Base-by-base conservation (phyloP, 2,797 vertebrate genomes). In the Pangasius mekongensis region DNA sequence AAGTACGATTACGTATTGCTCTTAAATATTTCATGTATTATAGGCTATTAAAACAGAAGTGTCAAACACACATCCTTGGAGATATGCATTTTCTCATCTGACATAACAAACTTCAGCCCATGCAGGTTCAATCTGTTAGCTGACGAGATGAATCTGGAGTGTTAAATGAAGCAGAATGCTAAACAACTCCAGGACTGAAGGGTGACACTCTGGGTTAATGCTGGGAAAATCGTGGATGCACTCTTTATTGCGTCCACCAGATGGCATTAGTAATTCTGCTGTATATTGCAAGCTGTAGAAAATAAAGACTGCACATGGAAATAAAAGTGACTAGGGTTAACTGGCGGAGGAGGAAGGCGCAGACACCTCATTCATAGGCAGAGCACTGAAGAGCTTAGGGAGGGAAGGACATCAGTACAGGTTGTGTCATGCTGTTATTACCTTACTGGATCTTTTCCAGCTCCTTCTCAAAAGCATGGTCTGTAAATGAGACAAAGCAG, bases 401-500 rank as follows among this genome's bases (percentile, higher is more conserved):
- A 91, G 92, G 90, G 90, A 8, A 92, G 92, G 92, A 78, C 76
- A 74, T 86, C 91, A 93, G 91, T 92, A 92, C 91, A 94, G 89
- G 88, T 64, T 93, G 95, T 86, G 90, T 95, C 96, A 97, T 97
- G 97, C 94, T 96, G 96, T 94, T 95, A 96, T 99, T 99, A 99
- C 98, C 98, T 99, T 99, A 98, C 98, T 98, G 96, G 98, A 97
- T 97, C 98, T 96, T 97, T 99, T 99, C 97, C 98, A 99, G 97
- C 97, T 98, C 97, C 98, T 98, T 98, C 97, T 98, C 97, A 97
- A 98, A 97, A 97, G 97, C 97, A 98, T 97, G 94, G 96, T 98
- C 98, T 99, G 98, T 95, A 97, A 98, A 98, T 95, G 95, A 98
- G 98, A 98, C 96, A 99, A 95, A 99, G 97, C 92, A 92, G 96